phyloP scores from a whole-genome alignment of 2,888 invertebrate genomes.

The Heliconius erato region DNA sequence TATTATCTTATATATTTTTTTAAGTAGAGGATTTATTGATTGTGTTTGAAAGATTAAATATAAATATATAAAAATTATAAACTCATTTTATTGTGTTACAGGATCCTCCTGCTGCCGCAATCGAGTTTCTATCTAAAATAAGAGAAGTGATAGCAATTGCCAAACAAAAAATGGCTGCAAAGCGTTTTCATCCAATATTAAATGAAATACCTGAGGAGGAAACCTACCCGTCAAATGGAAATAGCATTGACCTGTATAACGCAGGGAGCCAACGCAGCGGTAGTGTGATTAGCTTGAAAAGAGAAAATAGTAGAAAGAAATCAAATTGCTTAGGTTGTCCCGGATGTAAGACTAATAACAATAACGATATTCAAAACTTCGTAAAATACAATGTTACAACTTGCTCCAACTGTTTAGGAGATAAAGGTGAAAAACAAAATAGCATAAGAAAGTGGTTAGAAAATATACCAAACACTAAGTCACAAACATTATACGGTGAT shows the following conservation, averaged over 20 bases:
- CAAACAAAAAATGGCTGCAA: slow-evolving; percentile 94
- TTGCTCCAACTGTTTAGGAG: slow-evolving; percentile 83
- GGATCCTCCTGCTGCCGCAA: slow-evolving; percentile 95
- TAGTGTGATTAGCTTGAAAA: slow-evolving; percentile 86
- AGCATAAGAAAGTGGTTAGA: slow-evolving; percentile 92
- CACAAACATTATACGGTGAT: slow-evolving; percentile 65
- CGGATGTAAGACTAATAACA: slow-evolving; percentile 83
- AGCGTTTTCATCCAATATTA: slow-evolving; percentile 92
- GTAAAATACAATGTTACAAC: slow-evolving; percentile 78
- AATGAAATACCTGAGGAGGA: slow-evolving; percentile 94
- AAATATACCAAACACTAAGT: slow-evolving; percentile 86
- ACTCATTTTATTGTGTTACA: slow-evolving; percentile 68
- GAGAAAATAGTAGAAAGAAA: slow-evolving; percentile 87
- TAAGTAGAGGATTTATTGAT: neutral
- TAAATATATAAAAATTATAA: neutral
- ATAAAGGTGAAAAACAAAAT: slow-evolving; percentile 89
- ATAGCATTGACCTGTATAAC: slow-evolving; percentile 80
- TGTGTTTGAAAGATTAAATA: neutral
- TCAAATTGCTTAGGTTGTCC: slow-evolving; percentile 88
- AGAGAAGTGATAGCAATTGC: slow-evolving; percentile 96
- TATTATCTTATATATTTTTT: neutral
- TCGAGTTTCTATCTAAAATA: slow-evolving; percentile 95
- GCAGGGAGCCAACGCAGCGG: slow-evolving; percentile 84
- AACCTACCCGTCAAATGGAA: slow-evolving; percentile 79
- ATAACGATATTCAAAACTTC: slow-evolving; percentile 69